Evolutionary conservation across 2,113 vertebrate genomes (phyloP), one percentile per base, ranked within the genome.

Genomic region (Stegastes partitus): DNA sequence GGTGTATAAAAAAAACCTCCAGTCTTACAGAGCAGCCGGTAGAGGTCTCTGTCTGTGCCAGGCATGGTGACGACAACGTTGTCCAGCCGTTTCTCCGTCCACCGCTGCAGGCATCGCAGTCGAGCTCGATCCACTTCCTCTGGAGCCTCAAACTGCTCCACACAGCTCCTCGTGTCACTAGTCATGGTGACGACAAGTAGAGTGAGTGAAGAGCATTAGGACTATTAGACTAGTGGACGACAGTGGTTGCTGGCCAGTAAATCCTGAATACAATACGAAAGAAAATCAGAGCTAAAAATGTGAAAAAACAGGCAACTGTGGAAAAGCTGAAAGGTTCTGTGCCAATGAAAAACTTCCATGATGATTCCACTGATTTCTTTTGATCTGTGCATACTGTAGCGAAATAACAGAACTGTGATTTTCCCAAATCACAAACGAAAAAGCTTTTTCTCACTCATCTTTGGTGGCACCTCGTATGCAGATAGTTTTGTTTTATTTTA

Each of bases 1-100:
- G 70, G 9, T 23, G n/a, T n/a, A n/a, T n/a, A n/a, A n/a, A n/a
- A 49, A 75, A 66, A 19, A 63, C 19, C 19, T 31, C 9, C 39
- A 5, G 11, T 77, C 94, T 92, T 69, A 95, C 95, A 94, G 10
- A 93, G 87, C 71, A 94, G 84, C 58, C 79, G 88, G 78, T 93
- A 92, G n/a, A 92, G 84, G 51, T 94, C 93, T 76, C 92, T 49
- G 79, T 94, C 83, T 75, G 84, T 68, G 42, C 76, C 92, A 1
- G 89, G 85, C 86, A 87, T 45, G 3, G 81, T 67, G 57, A 92
- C 81, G 45, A 93, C 26, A 6, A 95, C 84, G 0, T 70, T 26
- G 31, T 92, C 81, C 56, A 94, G 77, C 1, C 94, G 91, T 50
- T 70, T 93, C 54, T 93, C 92, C 0, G 91, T 92, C 94, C 95